phyloP scores from a whole-genome alignment of 1,140 invertebrate species.

The Lepidurus arcticus region DNA sequence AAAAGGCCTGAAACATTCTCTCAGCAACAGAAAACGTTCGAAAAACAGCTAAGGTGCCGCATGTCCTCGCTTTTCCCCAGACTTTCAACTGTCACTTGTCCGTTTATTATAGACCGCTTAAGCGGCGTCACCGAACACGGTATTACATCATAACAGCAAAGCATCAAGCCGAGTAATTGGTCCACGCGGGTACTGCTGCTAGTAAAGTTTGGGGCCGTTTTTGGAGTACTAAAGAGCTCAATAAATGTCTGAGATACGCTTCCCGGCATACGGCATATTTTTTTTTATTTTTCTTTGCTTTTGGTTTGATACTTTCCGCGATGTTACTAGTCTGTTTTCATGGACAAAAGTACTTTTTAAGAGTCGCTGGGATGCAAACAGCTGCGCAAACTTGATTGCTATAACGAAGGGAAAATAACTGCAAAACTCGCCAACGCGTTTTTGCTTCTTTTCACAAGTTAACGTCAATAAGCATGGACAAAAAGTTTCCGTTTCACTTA shows the following conservation, averaged over 20 bases:
- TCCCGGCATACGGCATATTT: background rate
- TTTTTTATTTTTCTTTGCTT: background rate
- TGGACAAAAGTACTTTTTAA: background rate
- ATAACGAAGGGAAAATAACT: background rate
- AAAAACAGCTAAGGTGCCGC: background rate
- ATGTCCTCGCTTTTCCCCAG: background rate
- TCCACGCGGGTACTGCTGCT: background rate
- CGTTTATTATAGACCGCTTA: background rate
- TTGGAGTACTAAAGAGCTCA: background rate
- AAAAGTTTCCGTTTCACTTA: conserved; percentile 7
- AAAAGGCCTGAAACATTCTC: background rate
- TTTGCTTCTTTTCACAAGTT: background rate
- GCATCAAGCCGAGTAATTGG: background rate
- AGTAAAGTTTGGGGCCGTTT: background rate
- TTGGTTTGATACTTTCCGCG: background rate
- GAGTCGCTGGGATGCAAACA: conserved; percentile 10
- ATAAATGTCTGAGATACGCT: background rate
- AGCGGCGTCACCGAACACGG: background rate
- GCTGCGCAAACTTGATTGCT: background rate
- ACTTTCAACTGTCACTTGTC: background rate
- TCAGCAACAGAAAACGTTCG: background rate
- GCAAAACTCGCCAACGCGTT: background rate
- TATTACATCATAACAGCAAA: background rate
- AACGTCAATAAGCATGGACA: background rate
- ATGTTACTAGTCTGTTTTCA: background rate